Base-by-base conservation (phyloP, 2,888 invertebrate genomes). In the Syritta pipiens region DNA sequence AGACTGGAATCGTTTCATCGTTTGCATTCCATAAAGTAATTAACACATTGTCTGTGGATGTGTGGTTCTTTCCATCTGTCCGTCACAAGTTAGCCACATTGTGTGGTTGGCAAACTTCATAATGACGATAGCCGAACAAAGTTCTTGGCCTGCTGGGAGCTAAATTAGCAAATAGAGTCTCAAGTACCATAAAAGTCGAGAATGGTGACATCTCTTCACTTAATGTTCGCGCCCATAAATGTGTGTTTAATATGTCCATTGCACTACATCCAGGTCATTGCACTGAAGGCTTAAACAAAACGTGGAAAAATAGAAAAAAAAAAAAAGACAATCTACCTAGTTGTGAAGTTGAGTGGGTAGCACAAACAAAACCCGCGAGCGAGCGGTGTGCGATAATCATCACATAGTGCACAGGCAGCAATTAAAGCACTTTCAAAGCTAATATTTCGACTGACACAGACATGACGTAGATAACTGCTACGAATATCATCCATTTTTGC, bases 391-490 rank as follows among this genome's bases (percentile, higher is more conserved):
- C 37, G 72, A 67, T 65, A 79, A 62, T 44, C 48, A 79, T 79
- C 79, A 30, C 74, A 53, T 46, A 51, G 55, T 57, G 51, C 60
- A 62, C 62, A 74, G 67, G 57, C 55, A 74, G 74, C 79, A 74
- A 79, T 79, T 79, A 79, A 79, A 74, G 57, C 67, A 62, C 79
- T 55, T 62, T 28, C 67, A 62, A 68, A 68, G 67, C 74, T 74
- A 68, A 79, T 79, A 74, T 57, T 74, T 67, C 57, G 79, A 49
- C 67, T 79, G 65, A 79, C 74, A 60, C 30, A 26, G 60, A 60
- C 55, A 74, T 68, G 74, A 74, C 62, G 79, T 57, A 67, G 74
- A 79, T 67, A 79, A 62, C 74, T 49, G 26, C 60, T 62, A 59
- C 49, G 28, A 67, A 49, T 57, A 79, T 68, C 72, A 60, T 22